phyloP scores from a whole-genome alignment of 2,113 vertebrate species.

The Nannobrachium achirus region DNA sequence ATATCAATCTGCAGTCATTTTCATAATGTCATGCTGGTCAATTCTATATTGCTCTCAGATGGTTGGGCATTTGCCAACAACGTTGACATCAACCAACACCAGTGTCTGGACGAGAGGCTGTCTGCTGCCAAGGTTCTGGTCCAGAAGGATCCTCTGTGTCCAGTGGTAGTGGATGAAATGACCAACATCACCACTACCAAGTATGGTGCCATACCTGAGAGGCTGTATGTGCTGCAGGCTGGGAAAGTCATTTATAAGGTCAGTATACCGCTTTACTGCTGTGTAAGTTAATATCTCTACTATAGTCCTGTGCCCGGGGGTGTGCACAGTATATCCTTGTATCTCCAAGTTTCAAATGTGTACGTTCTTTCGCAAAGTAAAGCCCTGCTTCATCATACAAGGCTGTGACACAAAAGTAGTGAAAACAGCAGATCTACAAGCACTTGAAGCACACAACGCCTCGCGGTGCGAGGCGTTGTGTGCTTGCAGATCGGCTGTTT shows the following conservation, averaged over 20 bases:
- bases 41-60: constrained; percentile 71
- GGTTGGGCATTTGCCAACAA: constrained; percentile 94
- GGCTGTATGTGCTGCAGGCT: constrained; percentile 86
- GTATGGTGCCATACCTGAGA: constrained; percentile 89
- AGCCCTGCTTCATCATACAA: too few species aligned
- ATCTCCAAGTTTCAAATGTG: too few species aligned
- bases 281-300: too few species aligned
- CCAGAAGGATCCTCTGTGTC: constrained; percentile 82
- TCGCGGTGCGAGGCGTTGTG: too few species aligned
- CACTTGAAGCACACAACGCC: too few species aligned
- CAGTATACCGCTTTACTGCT: too few species aligned
- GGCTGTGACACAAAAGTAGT: too few species aligned
- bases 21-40: neutral
- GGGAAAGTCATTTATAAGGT: constrained; percentile 89
- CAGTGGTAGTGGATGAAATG: constrained; percentile 92
- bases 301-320: too few species aligned
- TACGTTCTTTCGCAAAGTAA: too few species aligned
- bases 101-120: constrained; percentile 84
- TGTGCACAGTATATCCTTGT: too few species aligned
- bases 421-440: too few species aligned
- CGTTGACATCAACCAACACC: constrained; percentile 85
- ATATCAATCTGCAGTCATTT: neutral
- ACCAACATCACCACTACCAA: constrained; percentile 78
- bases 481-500: too few species aligned
- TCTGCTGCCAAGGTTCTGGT: constrained; percentile 82